phyloP scores from a whole-genome alignment of 2,113 vertebrate species.

The Heteronetta atricapilla region DNA sequence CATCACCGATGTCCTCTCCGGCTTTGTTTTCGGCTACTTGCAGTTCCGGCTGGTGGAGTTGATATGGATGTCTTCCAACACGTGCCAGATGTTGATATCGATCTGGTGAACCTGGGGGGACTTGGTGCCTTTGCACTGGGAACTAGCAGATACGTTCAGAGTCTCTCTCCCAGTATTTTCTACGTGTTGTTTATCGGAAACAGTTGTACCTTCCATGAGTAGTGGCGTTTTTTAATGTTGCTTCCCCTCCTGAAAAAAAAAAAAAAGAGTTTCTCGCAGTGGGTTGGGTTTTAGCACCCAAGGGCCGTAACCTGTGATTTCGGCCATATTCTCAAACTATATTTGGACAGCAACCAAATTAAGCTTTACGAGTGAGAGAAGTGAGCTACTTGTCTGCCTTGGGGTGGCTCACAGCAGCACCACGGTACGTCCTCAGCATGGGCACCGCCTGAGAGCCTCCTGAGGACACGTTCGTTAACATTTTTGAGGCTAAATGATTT shows the following conservation, averaged over 20 bases:
- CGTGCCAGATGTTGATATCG: slow-evolving; percentile 93
- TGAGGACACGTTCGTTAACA: background rate
- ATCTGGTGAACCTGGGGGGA: slow-evolving; percentile 76
- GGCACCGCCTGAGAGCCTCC: slow-evolving; percentile 31
- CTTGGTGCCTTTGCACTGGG: background rate
- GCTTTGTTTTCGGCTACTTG: slow-evolving; percentile 89
- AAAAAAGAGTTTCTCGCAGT: background rate
- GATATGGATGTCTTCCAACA: slow-evolving; percentile 92
- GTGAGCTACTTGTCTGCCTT: slow-evolving; percentile 14
- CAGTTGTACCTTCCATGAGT: background rate
- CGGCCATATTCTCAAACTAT: background rate
- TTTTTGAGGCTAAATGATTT: slow-evolving; percentile 24
- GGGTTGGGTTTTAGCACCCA: slow-evolving; percentile 9
- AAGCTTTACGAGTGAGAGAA: slow-evolving; percentile 17
- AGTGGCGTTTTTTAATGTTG: slow-evolving; percentile 43
- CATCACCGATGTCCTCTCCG: slow-evolving; percentile 90
- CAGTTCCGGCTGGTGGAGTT: slow-evolving; percentile 94
- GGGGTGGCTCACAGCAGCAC: background rate
- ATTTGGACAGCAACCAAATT: slow-evolving; percentile 19
- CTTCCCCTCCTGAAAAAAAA: slow-evolving; percentile 16
- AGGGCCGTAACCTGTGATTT: background rate
- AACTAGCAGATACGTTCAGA: slow-evolving; percentile 23
- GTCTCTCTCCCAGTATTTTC: slow-evolving; percentile 15
- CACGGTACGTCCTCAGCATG: background rate
- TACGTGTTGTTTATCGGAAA: slow-evolving; percentile 17